phyloP scores from a whole-genome alignment of 2,797 vertebrate species.

The Enteromius trimaculatus region DNA sequence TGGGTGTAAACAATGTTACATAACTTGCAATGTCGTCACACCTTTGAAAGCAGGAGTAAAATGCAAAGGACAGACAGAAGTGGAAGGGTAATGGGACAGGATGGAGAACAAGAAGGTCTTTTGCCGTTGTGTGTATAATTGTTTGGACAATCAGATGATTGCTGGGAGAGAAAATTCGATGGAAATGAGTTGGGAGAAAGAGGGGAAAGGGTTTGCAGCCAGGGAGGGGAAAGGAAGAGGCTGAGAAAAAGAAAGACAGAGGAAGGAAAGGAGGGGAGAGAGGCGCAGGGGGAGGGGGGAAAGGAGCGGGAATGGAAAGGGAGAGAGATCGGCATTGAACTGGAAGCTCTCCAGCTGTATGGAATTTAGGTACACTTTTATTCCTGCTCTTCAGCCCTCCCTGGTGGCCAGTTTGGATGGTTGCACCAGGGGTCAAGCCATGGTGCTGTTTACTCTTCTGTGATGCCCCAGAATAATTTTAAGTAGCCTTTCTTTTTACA shows the following conservation, averaged over 20 bases:
- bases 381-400: slow-evolving; percentile 44
- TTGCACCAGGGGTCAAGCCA: neutral
- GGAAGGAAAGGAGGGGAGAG: slow-evolving; percentile 56
- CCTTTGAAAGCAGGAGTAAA: slow-evolving; percentile 54
- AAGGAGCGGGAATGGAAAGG: slow-evolving; percentile 29
- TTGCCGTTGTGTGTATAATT: slow-evolving; percentile 19
- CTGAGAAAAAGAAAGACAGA: slow-evolving; percentile 38
- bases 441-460: neutral
- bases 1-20: slow-evolving; percentile 78
- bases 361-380: slow-evolving; percentile 41
- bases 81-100: slow-evolving; percentile 10
- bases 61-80: slow-evolving; percentile 25
- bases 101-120: slow-evolving; percentile 34
- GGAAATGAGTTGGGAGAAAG: slow-evolving; percentile 33
- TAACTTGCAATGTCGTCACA: slow-evolving; percentile 71
- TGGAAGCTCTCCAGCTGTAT: slow-evolving; percentile 65
- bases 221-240: slow-evolving; percentile 47
- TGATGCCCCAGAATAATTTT: neutral
- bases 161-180: slow-evolving; percentile 23
- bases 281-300: slow-evolving; percentile 49
- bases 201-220: slow-evolving; percentile 47
- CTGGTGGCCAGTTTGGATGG: slow-evolving; percentile 48
- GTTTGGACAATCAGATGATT: slow-evolving; percentile 9
- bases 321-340: slow-evolving; percentile 57
- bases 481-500: neutral